phyloP scores from a whole-genome alignment of 92 coral and sea anemone species.

The Paramuricea clavata region DNA sequence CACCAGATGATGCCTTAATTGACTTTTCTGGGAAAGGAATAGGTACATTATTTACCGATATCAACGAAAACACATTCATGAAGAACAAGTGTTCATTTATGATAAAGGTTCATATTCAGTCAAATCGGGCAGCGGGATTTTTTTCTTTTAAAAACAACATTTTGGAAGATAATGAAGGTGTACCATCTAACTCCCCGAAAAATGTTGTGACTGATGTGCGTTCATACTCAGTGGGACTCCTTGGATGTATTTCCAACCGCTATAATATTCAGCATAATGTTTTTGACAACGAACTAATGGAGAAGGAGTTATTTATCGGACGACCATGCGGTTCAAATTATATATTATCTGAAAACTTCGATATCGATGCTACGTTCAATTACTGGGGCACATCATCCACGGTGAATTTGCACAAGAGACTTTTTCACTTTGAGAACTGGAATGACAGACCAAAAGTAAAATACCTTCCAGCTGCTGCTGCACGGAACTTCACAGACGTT shows the following conservation, averaged over 20 bases:
- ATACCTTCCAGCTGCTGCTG: conserved; percentile 50
- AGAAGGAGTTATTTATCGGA: conserved; percentile 59
- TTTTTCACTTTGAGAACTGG: conserved; percentile 69
- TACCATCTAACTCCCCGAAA: not conserved
- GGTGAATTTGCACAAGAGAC: conserved; percentile 31
- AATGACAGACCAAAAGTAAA: conserved; percentile 60
- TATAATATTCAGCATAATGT: conserved; percentile 45
- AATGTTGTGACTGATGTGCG: not conserved
- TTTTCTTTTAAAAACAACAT: conserved; percentile 55
- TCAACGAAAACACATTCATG: conserved; percentile 54
- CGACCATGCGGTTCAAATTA: conserved; percentile 17
- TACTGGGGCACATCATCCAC: conserved; percentile 74
- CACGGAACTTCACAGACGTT: not conserved
- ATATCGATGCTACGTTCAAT: conserved; percentile 56
- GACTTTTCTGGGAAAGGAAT: conserved; percentile 48
- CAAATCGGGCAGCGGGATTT: not conserved
- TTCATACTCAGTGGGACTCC: not conserved
- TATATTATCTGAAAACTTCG: not conserved
- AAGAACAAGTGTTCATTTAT: conserved; percentile 34
- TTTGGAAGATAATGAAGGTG: conserved; percentile 33
- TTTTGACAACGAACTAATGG: conserved; percentile 58
- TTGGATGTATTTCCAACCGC: conserved; percentile 55
- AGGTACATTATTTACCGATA: not conserved
- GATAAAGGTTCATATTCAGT: conserved; percentile 21
- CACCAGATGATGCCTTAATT: conserved; percentile 28